These are phyloP conservation scores for Phylloscopus collybita DNA, from an alignment of 2,797 vertebrate species.

Conservation along the genomic window DNA sequence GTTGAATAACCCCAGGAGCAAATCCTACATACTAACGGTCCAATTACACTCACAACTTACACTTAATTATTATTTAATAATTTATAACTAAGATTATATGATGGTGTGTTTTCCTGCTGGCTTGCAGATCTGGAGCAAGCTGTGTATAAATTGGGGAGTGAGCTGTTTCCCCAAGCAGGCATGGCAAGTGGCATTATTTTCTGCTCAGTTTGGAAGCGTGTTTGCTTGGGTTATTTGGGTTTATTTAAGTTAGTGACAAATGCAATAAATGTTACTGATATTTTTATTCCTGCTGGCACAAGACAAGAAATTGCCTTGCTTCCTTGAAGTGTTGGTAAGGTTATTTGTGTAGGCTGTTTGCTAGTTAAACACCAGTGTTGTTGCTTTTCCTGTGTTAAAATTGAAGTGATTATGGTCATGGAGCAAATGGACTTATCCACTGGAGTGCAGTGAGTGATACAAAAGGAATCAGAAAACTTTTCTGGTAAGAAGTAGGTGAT, in stretches of 20 bases:
- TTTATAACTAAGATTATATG: background rate
- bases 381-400: background rate
- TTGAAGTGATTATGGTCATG: background rate
- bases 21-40: background rate
- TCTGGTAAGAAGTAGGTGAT: background rate
- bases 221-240: background rate
- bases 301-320: background rate
- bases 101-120: background rate
- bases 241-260: constrained; percentile 3
- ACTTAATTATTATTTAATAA: constrained; percentile 39
- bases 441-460: background rate
- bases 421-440: background rate
- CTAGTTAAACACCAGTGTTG: background rate
- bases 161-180: background rate
- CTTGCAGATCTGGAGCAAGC: background rate
- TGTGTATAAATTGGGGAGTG: background rate
- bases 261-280: background rate
- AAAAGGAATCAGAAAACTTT: background rate
- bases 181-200: background rate
- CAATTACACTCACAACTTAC: background rate
- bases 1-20: background rate
- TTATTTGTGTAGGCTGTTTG: background rate
- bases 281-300: background rate
- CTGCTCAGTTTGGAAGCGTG: background rate
- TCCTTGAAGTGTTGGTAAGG: background rate